A percentile compares a stretch with the other conserved stretches of the same genome.
These are phyloP conservation scores for Percopsis omiscomaycus DNA, from an alignment of 2,797 vertebrate species.

Conservation along the genomic window DNA sequence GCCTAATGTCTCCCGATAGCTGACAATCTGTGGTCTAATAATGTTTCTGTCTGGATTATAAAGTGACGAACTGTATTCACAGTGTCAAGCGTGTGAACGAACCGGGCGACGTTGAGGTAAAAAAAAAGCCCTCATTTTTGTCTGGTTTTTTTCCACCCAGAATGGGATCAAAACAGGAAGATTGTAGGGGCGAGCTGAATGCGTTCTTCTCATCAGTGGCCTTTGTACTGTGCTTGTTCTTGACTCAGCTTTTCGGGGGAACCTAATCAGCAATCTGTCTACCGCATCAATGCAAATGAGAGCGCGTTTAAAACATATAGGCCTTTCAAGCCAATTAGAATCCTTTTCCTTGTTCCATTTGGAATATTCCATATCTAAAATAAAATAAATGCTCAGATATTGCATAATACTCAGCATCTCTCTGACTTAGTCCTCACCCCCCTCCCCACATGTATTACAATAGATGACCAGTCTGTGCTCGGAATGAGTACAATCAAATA, in stretches of 20 bases:
- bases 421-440: too few relatives aligned
- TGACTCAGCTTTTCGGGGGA: constrained; percentile 56
- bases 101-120: constrained; percentile 7
- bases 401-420: too few relatives aligned
- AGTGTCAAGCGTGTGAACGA: constrained; percentile 48
- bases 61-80: constrained; percentile 60
- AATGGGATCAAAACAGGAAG: constrained; percentile 60
- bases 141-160: constrained; percentile 25
- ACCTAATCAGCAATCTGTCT: constrained; percentile 45
- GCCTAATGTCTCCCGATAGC: constrained; percentile 58
- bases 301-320: constrained; percentile 10
- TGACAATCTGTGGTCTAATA: constrained; percentile 69
- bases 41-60: constrained; percentile 67
- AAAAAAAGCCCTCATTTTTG: constrained; percentile 31
- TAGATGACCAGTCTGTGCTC: background rate
- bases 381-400: too few relatives aligned
- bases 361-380: too few relatives aligned
- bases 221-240: constrained; percentile 50
- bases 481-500: background rate
- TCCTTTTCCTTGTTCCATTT: too few relatives aligned
- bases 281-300: background rate
- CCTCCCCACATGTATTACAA: too few relatives aligned
- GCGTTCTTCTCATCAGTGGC: constrained; percentile 64
- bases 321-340: background rate
- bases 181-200: constrained; percentile 51